Evolutionary conservation across 92 coral and sea anemone species (phyloP), one percentile per base, ranked within the genome.

Genomic region (Epizoanthus illoricatus): DNA sequence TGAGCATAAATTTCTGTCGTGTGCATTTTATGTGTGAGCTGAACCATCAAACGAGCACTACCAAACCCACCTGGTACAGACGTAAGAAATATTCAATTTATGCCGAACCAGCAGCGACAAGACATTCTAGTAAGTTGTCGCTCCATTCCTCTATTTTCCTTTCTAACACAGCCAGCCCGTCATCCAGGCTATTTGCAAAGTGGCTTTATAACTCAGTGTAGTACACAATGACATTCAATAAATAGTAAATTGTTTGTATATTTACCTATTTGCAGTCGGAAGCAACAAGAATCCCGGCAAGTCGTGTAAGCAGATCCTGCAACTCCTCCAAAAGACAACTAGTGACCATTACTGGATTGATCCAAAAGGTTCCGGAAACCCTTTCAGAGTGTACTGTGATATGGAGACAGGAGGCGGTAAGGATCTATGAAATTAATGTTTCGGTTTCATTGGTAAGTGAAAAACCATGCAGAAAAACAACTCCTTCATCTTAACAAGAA

Each of bases 261-360:
- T 4, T 45, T n/a, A 62, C 20, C 33, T 7, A 4, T 47, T 43
- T 47, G 10, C 24, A 71, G 75, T 43, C 17, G 75, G 40, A 71
- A 71, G 36, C 13, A 40, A 43, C 12, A 9, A 71, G 24, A 20
- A 20, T 47, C 75, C 75, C 45, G 11, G 33, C 75, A 71, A 45
- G 56, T 71, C 60, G 3, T 71, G 75, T 47, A 45, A 45, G 36
- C 16, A 43, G 4, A 43, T 71, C 36, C 12, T 42, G 15, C 1
- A 24, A 1, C 5, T 4, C 45, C 75, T 45, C 1, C 58, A 57
- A 15, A 7, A 42, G 9, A 40, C 60, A 56, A 17, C 60, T 5
- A 71, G 75, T 20, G 60, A 23, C 19, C 75, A 71, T 24, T 71
- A 71, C 16, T 71, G 75, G 75, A 71, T 71, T 71, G 60, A 71